Evolutionary conservation across 1,140 invertebrate species (phyloP), one percentile per base, ranked within the genome.

Genomic region (Drosophila insularis): DNA sequence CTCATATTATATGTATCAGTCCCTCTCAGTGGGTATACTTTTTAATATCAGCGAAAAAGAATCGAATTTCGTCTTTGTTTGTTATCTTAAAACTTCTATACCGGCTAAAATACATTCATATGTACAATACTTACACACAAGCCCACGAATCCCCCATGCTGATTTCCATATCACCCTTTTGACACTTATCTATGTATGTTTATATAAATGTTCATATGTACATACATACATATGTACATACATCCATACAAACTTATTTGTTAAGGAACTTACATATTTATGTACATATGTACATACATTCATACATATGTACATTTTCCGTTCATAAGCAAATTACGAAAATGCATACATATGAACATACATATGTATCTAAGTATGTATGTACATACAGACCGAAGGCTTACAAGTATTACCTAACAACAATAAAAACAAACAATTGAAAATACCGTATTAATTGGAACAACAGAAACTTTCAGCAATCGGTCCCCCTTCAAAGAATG

Each of bases 341-440:
- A 19, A 23, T 53, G 11, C 4, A n/a, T 66, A 73, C 19, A 21
- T 58, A 70, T 13, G n/a, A 40, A 71, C 21, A 27, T 56, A 23
- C 3, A 4, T 23, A 27, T 27, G 27, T 27, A 27, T 27, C n/a
- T n/a, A n/a, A n/a, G 27, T 58, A 70, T 10, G 11, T 58, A 71
- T n/a, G 17, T 56, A 70, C 11, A 23, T 43, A 55, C 23, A 37
- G 35, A 21, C 35, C 35, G 59, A 68, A 54, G 37, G 68, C 50
- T 23, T 39, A 58, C 55, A 60, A 40, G n/a, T 78, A 78, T 78
- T 78, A 78, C 71, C 74, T 78, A 78, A 78, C 58, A 75, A 70
- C 39, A 37, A 40, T 65, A n/a, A 56, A 27, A 39, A 14, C 50
- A 63, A 70, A 56, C 56, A 58, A 64, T 58, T 68, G 60, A n/a